A percentile compares a stretch with the other conserved stretches of the same genome.
These are phyloP conservation scores for Euwallacea fornicatus DNA, from an alignment of 1,140 invertebrate genomes.

Conservation along the genomic window DNA sequence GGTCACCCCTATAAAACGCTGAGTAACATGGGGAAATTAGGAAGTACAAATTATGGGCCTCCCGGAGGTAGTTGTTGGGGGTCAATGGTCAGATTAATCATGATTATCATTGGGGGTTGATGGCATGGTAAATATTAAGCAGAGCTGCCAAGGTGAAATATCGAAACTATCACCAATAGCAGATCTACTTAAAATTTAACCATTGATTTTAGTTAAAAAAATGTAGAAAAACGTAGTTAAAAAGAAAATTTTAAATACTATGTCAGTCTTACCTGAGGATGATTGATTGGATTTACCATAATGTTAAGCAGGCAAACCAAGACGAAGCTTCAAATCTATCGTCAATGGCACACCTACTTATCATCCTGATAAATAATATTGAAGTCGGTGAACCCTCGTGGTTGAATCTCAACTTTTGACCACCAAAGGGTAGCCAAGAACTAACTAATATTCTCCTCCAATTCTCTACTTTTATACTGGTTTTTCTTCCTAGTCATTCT, in stretches of 20 bases:
- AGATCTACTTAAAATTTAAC: conserved; percentile 20
- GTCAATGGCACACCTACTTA: conserved; percentile 27
- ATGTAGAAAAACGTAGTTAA: neutral
- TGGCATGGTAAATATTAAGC: conserved; percentile 20
- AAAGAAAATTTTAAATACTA: too few species aligned
- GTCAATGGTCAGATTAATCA: neutral
- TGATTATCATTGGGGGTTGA: neutral
- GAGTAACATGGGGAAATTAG: neutral
- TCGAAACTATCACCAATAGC: conserved; percentile 10
- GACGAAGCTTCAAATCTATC: conserved; percentile 8
- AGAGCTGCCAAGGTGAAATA: conserved; percentile 16
- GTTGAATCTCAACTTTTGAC: too few species aligned
- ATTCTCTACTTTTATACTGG: too few species aligned
- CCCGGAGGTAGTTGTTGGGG: neutral
- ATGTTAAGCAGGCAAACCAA: neutral
- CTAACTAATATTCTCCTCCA: too few species aligned
- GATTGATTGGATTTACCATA: neutral
- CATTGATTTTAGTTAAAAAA: neutral
- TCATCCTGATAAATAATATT: neutral
- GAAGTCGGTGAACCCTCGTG: too few species aligned
- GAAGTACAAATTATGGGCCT: conserved; percentile 7
- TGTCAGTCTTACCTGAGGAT: neutral
- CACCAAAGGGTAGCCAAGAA: too few species aligned
- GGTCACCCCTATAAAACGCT: conserved; percentile 15
- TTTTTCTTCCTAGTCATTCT: too few species aligned